These are phyloP conservation scores for Drosophila repleta DNA, from an alignment of 1,140 invertebrate genomes.

Conservation along the genomic window DNA sequence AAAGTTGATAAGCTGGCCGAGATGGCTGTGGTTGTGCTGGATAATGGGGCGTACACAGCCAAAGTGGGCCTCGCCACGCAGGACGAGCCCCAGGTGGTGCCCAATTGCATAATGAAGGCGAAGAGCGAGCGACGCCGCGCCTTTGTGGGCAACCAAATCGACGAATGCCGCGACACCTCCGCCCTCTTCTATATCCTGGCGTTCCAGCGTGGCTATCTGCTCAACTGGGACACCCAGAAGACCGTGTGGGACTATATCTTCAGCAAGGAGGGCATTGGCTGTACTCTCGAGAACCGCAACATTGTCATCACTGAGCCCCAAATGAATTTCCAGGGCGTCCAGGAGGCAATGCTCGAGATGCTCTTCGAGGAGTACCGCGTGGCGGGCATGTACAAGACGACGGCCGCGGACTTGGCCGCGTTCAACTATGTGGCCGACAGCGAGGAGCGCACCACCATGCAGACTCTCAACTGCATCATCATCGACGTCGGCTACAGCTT, in stretches of 20 bases:
- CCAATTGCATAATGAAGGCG: conserved; percentile 99
- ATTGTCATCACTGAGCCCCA: conserved; percentile 97
- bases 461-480: conserved; percentile 90
- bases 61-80: conserved; percentile 92
- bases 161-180: conserved; percentile 98
- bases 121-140: conserved; percentile 96
- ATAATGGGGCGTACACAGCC: conserved; percentile 93
- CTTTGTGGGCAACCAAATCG: conserved; percentile 97
- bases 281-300: conserved; percentile 90
- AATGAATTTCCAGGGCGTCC: conserved; percentile 96
- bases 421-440: conserved; percentile 86
- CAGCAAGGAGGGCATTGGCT: conserved; percentile 93
- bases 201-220: conserved; percentile 97
- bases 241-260: conserved; percentile 98
- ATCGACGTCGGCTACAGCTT: conserved; percentile 98
- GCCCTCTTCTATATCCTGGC: conserved; percentile 97
- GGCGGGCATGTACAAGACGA: conserved; percentile 91
- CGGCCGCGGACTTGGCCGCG: conserved; percentile 89
- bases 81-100: conserved; percentile 88
- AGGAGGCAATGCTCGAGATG: conserved; percentile 97
- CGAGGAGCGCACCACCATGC: conserved; percentile 70
- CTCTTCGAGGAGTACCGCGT: conserved; percentile 99
- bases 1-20: conserved; percentile 2
- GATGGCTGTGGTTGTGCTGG: conserved; percentile 86
- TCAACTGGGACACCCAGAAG: conserved; percentile 97